These are phyloP conservation scores for Yoshiicerus persimilis DNA, from an alignment of 1,140 invertebrate species.

Conservation along the genomic window DNA sequence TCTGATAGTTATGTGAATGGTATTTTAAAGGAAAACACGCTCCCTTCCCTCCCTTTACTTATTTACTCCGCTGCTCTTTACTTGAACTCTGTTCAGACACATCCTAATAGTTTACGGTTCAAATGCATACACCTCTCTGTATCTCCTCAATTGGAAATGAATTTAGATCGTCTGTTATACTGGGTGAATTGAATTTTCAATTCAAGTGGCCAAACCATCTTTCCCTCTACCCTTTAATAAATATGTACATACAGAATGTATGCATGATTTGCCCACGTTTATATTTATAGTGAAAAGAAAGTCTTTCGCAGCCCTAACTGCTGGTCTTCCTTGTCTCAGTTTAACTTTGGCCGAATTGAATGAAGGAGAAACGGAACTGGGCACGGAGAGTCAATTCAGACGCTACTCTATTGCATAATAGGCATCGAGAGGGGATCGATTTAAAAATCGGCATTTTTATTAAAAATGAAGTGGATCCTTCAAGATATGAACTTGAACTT, in stretches of 20 bases:
- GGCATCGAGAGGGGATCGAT: slow-evolving; percentile 5
- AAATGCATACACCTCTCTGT: no score
- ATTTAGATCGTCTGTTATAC: not conserved
- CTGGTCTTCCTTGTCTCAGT: not conserved
- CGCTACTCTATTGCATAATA: not conserved
- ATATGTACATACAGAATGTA: not conserved
- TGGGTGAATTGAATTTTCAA: not conserved
- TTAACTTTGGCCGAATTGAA: not conserved
- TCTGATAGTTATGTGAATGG: no score
- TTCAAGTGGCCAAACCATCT: not conserved
- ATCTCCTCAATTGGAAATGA: not conserved
- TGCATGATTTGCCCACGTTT: not conserved
- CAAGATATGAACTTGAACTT: not conserved
- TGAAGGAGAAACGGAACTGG: not conserved
- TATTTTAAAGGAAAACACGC: not conserved
- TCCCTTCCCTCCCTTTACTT: not conserved
- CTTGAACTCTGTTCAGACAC: not conserved
- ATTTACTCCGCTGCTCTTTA: not conserved
- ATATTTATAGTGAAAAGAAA: no score
- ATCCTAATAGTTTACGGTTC: no score
- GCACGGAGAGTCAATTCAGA: not conserved
- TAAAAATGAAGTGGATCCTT: slow-evolving; percentile 34
- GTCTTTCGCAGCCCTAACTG: not conserved
- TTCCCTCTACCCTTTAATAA: not conserved
- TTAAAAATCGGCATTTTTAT: slow-evolving; percentile 32